Evolutionary conservation across 2,797 vertebrate genomes (phyloP), one percentile per base, ranked within the genome.

Genomic region (Lophotriccus pileatus): DNA sequence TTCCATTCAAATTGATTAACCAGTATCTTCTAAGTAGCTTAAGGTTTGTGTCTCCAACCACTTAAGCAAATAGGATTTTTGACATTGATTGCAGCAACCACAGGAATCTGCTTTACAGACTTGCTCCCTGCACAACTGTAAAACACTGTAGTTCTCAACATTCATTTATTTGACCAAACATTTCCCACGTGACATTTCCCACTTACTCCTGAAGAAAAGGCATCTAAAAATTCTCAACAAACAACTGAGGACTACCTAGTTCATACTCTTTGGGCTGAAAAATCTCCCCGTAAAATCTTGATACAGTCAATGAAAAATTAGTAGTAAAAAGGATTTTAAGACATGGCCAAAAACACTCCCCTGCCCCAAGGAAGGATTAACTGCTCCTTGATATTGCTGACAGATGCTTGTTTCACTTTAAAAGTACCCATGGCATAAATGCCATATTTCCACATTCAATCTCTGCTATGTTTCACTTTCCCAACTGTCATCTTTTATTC

Each of bases 1-100:
- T 87, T 91, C 66, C 14, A 84, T 77, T 83, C 53, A 62, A 58
- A 69, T 72, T 80, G 86, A 90, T 92, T 94, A 74, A 79, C 43
- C 60, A 52, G 32, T 67, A 39, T 50, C 84, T 93, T 79, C 68
- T 63, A 64, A 77, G 62, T 56, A 92, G 34, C 55, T 85, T 41
- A 74, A 68, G 50, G 64, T 87, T 89, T 89, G 39, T 72, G 60
- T 52, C 58, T 95, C 68, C 77, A 87, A 27, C 75, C 60, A 64
- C 79, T 91, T 81, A 81, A 83, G 56, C 5, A 21, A 89, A 89
- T 30, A 50, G 68, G 30, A 75, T 84, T 90, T 87, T 92, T 87
- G 41, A 74, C 84, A 87, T 56, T 80, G 86, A 92, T 82, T 70
- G 64, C 55, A 82, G 49, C 46, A 79, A 64, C 74, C 58, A 49